Conservation (phyloP, 1,140 invertebrate genomes). For the Bombus confusus region DNA sequence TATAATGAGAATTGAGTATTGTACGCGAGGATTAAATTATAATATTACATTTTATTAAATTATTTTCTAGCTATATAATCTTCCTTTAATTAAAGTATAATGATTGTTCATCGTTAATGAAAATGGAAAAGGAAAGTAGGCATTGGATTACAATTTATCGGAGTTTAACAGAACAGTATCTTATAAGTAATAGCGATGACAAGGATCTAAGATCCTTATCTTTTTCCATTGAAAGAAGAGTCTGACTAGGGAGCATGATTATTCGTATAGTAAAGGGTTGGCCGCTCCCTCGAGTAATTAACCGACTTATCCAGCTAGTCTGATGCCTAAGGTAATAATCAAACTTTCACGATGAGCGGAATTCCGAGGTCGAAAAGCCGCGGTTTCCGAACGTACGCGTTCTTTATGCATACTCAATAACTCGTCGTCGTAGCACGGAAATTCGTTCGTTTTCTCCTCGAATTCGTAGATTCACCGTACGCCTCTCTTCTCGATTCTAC, state of each 20-base stretch:
- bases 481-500: neutral
- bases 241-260: neutral
- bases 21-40: no score
- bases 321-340: conserved; percentile 45
- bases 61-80: no score
- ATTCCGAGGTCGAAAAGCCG: conserved; percentile 21
- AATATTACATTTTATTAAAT: no score
- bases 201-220: neutral
- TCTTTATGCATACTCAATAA: conserved; percentile 34
- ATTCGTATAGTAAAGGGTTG: neutral
- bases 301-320: conserved; percentile 38
- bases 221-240: neutral
- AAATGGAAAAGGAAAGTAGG: neutral
- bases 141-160: neutral
- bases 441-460: neutral
- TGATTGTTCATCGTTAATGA: neutral
- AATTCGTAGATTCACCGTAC: neutral
- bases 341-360: conserved; percentile 30
- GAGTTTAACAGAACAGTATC: neutral
- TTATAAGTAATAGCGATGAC: neutral
- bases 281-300: conserved; percentile 46
- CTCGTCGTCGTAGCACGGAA: neutral
- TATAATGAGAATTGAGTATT: no score
- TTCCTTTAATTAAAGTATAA: no score
- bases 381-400: neutral